Evolutionary conservation across 2,113 vertebrate species (phyloP).

Genomic region (Cichladusa arquata): DNA sequence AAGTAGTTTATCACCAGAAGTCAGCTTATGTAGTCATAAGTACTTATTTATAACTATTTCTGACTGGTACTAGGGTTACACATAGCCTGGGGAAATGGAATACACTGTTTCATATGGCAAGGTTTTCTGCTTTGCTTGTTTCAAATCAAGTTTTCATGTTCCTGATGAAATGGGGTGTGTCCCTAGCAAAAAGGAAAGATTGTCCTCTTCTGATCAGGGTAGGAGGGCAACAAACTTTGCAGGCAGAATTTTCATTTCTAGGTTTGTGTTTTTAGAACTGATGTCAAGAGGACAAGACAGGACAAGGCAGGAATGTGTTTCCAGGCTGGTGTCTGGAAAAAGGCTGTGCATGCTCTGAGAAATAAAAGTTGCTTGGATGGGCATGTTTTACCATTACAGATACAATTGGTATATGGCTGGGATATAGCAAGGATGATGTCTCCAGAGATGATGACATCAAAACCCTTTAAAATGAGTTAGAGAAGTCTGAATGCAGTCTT

Average conservation of each 20-base stretch:
- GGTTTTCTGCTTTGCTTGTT: neutral
- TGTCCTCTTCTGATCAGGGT: neutral
- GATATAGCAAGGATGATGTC: neutral
- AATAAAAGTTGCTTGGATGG: neutral
- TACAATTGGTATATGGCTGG: neutral
- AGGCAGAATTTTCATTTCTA: neutral
- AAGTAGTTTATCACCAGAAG: conserved; percentile 64
- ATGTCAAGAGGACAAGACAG: neutral
- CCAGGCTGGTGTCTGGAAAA: neutral
- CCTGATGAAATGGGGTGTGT: neutral
- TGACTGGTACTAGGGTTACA: neutral
- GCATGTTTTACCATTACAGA: neutral
- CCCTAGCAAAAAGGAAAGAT: neutral
- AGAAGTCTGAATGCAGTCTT: neutral
- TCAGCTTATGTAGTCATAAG: neutral
- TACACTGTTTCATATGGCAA: neutral
- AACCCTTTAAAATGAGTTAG: neutral
- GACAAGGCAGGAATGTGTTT: neutral
- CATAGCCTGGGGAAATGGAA: neutral
- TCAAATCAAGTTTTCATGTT: neutral
- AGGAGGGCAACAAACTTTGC: neutral
- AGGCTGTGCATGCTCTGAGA: neutral
- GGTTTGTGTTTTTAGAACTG: neutral
- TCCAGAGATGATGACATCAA: neutral
- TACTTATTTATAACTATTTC: conserved; percentile 48